Conservation (phyloP, 2,113 vertebrate genomes). For the Turnix velox region DNA sequence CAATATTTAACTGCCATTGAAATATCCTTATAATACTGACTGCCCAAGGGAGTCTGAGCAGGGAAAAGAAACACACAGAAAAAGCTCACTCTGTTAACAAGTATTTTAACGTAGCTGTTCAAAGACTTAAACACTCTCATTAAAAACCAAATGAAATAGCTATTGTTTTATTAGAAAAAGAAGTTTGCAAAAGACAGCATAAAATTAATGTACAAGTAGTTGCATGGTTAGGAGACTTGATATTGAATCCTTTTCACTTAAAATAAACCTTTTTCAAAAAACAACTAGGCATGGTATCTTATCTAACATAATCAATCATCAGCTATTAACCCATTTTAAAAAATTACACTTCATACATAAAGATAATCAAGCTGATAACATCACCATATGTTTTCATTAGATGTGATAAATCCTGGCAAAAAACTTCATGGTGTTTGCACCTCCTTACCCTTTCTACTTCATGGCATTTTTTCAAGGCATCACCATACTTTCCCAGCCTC, state of each 20-base stretch:
- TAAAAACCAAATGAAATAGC: background rate
- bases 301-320: background rate
- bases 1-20: background rate
- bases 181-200: background rate
- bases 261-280: background rate
- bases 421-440: background rate
- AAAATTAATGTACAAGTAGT: background rate
- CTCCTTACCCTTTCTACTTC: constrained; percentile 78
- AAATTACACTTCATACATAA: background rate
- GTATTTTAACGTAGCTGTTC: background rate
- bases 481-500: constrained; percentile 70
- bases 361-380: background rate
- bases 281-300: background rate
- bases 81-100: background rate
- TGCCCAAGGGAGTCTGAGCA: background rate
- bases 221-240: background rate
- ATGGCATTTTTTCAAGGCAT: constrained; percentile 79
- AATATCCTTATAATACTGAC: background rate
- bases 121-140: background rate
- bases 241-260: background rate
- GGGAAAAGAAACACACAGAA: background rate
- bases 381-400: background rate
- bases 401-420: background rate
- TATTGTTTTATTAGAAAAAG: background rate
- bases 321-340: background rate